Percentiles rank a stretch among this genome's conserved stretches.
These are phyloP conservation scores for Pongo pygmaeus DNA, from an alignment of 2,113 vertebrate genomes.

Conservation along the genomic window DNA sequence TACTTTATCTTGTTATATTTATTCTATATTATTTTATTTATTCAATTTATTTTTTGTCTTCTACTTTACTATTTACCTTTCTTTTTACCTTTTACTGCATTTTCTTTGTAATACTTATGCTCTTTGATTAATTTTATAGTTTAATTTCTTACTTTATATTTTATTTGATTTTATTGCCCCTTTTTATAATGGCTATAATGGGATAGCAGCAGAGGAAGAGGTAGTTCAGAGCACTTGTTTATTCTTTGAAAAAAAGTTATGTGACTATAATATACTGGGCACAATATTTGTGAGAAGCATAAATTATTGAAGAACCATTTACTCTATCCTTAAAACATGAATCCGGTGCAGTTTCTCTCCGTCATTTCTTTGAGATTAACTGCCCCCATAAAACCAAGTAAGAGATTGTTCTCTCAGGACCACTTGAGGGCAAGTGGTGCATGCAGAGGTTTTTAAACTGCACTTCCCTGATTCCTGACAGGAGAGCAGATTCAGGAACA, in stretches of 20 bases:
- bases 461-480: background rate
- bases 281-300: background rate
- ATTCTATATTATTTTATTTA: background rate
- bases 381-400: background rate
- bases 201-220: background rate
- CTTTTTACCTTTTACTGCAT: background rate
- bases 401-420: background rate
- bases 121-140: background rate
- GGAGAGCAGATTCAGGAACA: background rate
- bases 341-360: background rate
- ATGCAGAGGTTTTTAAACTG: background rate
- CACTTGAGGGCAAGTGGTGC: background rate
- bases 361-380: background rate
- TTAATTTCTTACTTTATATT: background rate
- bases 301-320: background rate
- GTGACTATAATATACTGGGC: background rate
- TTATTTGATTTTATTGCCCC: background rate
- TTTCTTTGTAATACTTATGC: background rate
- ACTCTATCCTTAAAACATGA: background rate
- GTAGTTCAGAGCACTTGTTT: background rate
- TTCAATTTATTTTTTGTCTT: background rate
- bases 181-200: background rate
- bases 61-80: background rate
- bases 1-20: background rate
- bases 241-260: background rate